Conservation (phyloP, 1,140 invertebrate genomes). For the Papilio polytes region DNA sequence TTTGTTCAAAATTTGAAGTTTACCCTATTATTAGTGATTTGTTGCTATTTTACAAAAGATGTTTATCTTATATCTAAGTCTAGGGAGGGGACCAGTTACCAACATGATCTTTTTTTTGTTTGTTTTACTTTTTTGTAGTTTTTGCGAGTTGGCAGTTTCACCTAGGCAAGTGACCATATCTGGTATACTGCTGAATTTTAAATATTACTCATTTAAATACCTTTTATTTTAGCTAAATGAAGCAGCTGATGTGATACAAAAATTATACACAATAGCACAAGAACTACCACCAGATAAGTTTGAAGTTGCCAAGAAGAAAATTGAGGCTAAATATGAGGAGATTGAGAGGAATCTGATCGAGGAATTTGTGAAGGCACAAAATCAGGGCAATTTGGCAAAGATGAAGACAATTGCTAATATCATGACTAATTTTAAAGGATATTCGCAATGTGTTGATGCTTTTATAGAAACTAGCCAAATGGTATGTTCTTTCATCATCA, state of each 20-base stretch:
- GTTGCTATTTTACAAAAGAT: too few relatives aligned
- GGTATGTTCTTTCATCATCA: slow-evolving; percentile 78
- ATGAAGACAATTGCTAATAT: slow-evolving; percentile 98
- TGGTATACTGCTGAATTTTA: neutral
- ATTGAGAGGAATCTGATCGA: slow-evolving; percentile 97
- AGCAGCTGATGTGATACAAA: slow-evolving; percentile 99
- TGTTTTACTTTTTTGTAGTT: too few relatives aligned
- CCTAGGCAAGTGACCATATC: too few relatives aligned
- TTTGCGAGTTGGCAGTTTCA: too few relatives aligned
- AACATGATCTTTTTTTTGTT: too few relatives aligned
- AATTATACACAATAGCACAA: slow-evolving; percentile 97
- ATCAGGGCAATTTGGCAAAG: slow-evolving; percentile 91
- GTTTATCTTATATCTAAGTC: too few relatives aligned
- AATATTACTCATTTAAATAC: neutral
- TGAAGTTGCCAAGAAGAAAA: slow-evolving; percentile 95
- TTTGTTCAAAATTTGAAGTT: neutral
- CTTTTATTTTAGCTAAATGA: slow-evolving; percentile 90
- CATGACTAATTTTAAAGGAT: slow-evolving; percentile 97
- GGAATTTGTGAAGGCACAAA: slow-evolving; percentile 96
- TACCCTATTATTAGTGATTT: too few relatives aligned
- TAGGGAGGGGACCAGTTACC: too few relatives aligned
- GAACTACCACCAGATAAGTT: slow-evolving; percentile 95
- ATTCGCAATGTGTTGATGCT: slow-evolving; percentile 97
- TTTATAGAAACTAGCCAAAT: slow-evolving; percentile 98
- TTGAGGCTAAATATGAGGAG: slow-evolving; percentile 97